Evolutionary conservation across 2,113 vertebrate genomes (phyloP).

Genomic region (Cyphotilapia sp.): DNA sequence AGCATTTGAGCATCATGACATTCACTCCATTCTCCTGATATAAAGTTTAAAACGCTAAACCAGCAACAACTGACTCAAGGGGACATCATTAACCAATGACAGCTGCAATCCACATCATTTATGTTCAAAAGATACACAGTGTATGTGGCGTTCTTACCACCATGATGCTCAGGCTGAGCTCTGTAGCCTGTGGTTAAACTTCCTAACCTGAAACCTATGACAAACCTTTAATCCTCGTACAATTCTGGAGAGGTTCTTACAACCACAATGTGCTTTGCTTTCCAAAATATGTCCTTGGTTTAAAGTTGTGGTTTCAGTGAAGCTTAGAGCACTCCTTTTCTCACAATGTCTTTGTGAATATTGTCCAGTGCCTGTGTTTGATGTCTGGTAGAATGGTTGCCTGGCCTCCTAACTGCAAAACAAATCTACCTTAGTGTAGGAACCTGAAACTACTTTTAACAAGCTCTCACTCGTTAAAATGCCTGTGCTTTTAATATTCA

Average conservation of each 20-base stretch:
- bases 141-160: neutral
- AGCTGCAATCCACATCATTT: neutral
- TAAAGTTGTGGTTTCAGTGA: neutral
- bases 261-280: neutral
- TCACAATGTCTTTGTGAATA: neutral
- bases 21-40: neutral
- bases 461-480: neutral
- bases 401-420: neutral
- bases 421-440: neutral
- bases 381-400: neutral
- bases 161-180: neutral
- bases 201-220: neutral
- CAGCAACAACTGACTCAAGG: neutral
- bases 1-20: neutral
- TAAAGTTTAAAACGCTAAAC: neutral
- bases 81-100: neutral
- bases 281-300: neutral
- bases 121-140: neutral
- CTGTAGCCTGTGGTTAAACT: neutral
- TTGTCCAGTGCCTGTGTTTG: neutral
- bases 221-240: neutral
- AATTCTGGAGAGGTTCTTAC: neutral
- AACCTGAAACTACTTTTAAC: neutral
- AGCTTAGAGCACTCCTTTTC: neutral
- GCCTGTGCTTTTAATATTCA: neutral